These are phyloP conservation scores for Nemurella pictetii DNA, from an alignment of 2,888 invertebrate species.

Conservation along the genomic window DNA sequence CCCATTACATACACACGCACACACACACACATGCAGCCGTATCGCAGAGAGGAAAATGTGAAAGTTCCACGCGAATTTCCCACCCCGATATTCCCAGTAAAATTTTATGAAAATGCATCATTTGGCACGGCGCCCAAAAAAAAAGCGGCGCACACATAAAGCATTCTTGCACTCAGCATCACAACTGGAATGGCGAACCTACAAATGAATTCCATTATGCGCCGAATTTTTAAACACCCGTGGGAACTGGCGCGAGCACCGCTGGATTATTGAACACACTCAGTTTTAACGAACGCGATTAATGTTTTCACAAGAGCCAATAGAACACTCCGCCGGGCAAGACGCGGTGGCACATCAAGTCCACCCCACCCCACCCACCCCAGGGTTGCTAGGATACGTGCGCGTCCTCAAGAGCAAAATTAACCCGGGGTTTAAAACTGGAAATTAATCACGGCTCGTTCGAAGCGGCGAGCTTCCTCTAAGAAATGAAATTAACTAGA, in stretches of 20 bases:
- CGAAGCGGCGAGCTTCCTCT: background rate
- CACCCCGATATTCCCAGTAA: background rate
- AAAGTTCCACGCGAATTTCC: background rate
- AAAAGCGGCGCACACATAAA: background rate
- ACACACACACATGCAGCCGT: too few relatives aligned
- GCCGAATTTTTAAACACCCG: slow-evolving; percentile 38
- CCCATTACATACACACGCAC: background rate
- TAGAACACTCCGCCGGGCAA: background rate
- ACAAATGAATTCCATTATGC: slow-evolving; percentile 38
- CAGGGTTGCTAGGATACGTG: too few relatives aligned
- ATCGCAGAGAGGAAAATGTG: background rate
- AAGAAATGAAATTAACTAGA: background rate
- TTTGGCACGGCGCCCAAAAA: background rate
- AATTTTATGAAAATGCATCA: background rate
- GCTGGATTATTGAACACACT: slow-evolving; percentile 61
- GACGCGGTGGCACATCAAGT: background rate
- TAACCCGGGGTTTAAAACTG: background rate
- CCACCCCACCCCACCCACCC: too few relatives aligned
- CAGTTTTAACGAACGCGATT: slow-evolving; percentile 12
- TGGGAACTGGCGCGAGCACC: slow-evolving; percentile 81
- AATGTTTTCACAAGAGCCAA: slow-evolving; percentile 4
- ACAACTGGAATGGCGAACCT: slow-evolving; percentile 40
- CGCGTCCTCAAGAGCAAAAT: background rate
- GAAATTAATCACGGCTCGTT: slow-evolving; percentile 7
- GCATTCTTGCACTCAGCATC: background rate